Conservation (phyloP, 1,140 invertebrate genomes). For the Neodiprion lecontei region DNA sequence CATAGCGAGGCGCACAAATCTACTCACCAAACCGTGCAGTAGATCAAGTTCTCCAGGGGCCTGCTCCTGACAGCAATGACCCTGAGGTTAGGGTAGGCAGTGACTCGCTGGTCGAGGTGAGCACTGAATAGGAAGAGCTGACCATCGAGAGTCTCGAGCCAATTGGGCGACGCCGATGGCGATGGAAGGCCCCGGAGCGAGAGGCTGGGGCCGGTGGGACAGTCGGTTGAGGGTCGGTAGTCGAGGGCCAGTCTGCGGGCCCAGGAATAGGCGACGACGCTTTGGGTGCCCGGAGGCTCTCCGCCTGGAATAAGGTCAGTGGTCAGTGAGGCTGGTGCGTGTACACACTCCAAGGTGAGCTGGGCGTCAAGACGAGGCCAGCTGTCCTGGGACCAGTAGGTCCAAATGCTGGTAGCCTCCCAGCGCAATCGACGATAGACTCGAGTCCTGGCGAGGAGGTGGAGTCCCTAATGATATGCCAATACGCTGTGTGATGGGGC, state of each 20-base stretch:
- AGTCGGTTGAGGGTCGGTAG: constrained; percentile 52
- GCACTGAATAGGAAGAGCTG: constrained; percentile 55
- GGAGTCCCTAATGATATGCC: not conserved
- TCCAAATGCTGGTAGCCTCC: no score
- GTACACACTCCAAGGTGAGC: no score
- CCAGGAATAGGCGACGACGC: constrained; percentile 57
- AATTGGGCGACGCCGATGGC: constrained; percentile 26
- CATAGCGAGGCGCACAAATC: not conserved
- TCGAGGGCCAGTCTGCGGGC: constrained; percentile 58
- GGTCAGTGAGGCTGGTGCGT: no score
- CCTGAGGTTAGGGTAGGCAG: constrained; percentile 52
- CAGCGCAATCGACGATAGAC: no score
- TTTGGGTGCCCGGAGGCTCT: constrained; percentile 50
- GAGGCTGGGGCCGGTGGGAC: constrained; percentile 41
- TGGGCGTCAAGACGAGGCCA: no score
- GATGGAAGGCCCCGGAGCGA: not conserved
- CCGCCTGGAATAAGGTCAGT: constrained; percentile 31
- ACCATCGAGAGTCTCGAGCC: constrained; percentile 54
- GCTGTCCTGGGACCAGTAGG: no score
- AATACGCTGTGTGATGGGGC: not conserved
- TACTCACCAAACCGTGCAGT: constrained; percentile 55
- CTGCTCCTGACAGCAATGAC: constrained; percentile 58
- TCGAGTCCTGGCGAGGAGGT: no score
- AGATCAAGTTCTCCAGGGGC: constrained; percentile 46
- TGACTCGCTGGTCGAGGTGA: constrained; percentile 52